These are phyloP conservation scores for Hetaerina americana DNA, from an alignment of 1,140 invertebrate genomes.

Conservation along the genomic window DNA sequence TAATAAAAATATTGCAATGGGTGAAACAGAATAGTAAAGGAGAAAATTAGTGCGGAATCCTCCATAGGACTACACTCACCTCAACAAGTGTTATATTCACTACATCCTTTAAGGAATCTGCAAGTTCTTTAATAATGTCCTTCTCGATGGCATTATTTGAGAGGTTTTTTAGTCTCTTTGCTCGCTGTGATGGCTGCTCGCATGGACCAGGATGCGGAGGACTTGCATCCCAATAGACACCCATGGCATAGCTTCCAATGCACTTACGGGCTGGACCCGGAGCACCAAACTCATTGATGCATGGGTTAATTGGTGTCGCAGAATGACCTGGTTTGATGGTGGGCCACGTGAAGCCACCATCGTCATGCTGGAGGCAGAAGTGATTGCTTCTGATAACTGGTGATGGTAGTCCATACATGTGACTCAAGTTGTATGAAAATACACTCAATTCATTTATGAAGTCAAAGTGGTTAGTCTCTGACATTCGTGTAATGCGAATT, in stretches of 20 bases:
- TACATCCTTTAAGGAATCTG: not conserved
- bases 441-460: too few relatives aligned
- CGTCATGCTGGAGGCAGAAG: not conserved
- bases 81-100: not conserved
- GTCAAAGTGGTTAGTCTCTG: too few relatives aligned
- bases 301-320: not conserved
- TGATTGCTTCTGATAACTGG: not conserved
- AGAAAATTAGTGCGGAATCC: too few relatives aligned
- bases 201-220: not conserved
- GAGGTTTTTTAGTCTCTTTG: not conserved
- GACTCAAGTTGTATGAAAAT: too few relatives aligned
- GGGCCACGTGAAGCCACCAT: not conserved
- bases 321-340: not conserved
- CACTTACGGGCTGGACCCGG: not conserved
- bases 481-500: too few relatives aligned
- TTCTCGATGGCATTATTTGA: not conserved
- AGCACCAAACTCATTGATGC: not conserved
- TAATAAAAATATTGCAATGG: too few relatives aligned
- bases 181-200: not conserved
- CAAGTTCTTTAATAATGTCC: not conserved
- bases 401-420: too few relatives aligned
- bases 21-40: too few relatives aligned
- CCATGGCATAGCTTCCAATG: not conserved
- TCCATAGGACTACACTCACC: too few relatives aligned
- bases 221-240: not conserved